Conservation (phyloP, 1,140 invertebrate genomes). For the Hirudo medicinalis region DNA sequence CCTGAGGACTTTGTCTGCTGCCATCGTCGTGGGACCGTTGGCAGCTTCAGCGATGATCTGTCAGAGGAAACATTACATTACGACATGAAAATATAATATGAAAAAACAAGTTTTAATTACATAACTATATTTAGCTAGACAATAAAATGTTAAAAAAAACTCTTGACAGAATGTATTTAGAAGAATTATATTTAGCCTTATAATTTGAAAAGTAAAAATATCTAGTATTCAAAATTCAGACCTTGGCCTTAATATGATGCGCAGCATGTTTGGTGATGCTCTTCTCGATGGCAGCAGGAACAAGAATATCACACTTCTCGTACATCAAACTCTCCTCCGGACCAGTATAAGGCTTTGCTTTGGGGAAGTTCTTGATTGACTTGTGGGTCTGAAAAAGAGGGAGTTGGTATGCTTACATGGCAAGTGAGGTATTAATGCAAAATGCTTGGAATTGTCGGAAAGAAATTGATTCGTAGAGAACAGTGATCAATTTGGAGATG, state of each 20-base stretch:
- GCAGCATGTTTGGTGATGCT: conserved; percentile 90
- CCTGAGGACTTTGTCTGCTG: conserved; percentile 86
- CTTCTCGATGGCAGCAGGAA: conserved; percentile 92
- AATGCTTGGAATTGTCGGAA: too few relatives aligned
- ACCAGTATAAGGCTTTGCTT: conserved; percentile 52
- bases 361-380: conserved; percentile 83
- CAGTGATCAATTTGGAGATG: too few relatives aligned
- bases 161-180: neutral
- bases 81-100: neutral
- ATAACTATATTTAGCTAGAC: too few relatives aligned
- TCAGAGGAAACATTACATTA: neutral
- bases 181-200: too few relatives aligned
- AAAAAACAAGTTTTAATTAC: neutral
- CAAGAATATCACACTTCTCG: conserved; percentile 91
- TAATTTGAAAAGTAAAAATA: too few relatives aligned
- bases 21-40: conserved; percentile 96
- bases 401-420: neutral
- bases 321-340: conserved; percentile 66
- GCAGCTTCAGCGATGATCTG: conserved; percentile 95
- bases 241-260: conserved; percentile 66
- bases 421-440: too few relatives aligned
- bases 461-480: too few relatives aligned
- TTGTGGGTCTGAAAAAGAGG: conserved; percentile 55
- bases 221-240: neutral
- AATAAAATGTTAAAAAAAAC: neutral